phyloP scores from a whole-genome alignment of 2,113 vertebrate genomes.

The Lepus europaeus region DNA sequence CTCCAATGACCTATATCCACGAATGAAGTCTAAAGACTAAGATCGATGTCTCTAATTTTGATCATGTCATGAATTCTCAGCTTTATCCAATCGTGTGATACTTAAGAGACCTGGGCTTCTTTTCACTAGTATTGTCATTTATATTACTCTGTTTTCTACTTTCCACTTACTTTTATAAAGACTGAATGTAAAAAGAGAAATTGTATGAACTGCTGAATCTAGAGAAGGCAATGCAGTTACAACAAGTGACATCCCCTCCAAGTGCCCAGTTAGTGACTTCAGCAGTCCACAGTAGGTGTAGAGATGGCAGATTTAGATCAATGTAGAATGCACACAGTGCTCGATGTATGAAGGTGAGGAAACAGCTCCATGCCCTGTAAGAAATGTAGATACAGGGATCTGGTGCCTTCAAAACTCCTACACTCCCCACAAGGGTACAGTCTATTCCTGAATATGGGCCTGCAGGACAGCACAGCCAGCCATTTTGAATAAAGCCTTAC shows the following conservation, averaged over 20 bases:
- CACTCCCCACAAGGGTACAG: neutral
- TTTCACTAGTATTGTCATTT: neutral
- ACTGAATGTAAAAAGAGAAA: neutral
- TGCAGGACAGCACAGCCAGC: neutral
- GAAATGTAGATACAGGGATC: neutral
- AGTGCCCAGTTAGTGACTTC: neutral
- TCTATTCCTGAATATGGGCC: neutral
- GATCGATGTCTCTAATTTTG: neutral
- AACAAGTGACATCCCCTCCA: neutral
- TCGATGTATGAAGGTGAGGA: neutral
- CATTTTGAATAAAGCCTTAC: slow-evolving; percentile 52
- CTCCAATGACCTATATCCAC: neutral
- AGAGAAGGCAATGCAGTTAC: neutral
- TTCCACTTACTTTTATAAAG: slow-evolving; percentile 15
- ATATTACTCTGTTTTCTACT: neutral
- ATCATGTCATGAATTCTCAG: neutral
- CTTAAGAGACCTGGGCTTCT: neutral
- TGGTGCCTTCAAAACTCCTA: neutral
- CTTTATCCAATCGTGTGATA: neutral
- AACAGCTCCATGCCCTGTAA: neutral
- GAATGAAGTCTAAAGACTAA: neutral
- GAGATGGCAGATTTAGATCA: neutral
- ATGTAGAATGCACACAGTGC: neutral
- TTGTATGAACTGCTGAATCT: neutral
- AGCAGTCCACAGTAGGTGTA: neutral